Base-by-base conservation (phyloP, 2,797 vertebrate genomes). In the Bovichtus variegatus region DNA sequence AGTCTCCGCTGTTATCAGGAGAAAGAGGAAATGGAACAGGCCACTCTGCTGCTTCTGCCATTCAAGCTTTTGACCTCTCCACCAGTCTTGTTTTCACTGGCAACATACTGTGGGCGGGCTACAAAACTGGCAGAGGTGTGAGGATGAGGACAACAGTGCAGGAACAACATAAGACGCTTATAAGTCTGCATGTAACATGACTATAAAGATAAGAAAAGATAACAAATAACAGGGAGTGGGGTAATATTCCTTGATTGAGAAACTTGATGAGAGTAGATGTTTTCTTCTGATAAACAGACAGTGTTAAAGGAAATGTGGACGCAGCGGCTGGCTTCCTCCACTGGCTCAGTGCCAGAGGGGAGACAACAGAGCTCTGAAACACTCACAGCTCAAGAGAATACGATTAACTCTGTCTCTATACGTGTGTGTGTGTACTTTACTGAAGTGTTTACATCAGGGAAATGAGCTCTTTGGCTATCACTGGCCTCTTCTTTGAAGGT, bases 81-180 rank as follows among this genome's bases (percentile, higher is more conserved):
- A 71, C 54, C 86, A 38, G 76, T 82, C 78, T 66, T 91, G 90
- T 92, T 95, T 95, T 93, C 71, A 82, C 81, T 89, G 88, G 87
- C 83, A 80, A 67, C 53, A 66, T 62, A 78, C 27, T 12, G 46
- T 75, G 71, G 44, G 70, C 74, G 50, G 57, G 78, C 15, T 41
- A 9, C 2, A 15, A 59, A 71, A 25, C 67, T 62, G 70, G 40
- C 73, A 1, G 60, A 67, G 47, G 78, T 76, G 76, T 44, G 66
- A 81, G 31, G 55, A 69, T 6, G 74, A 79, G 61, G 76, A 73
- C 43, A 34, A 16, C 41, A 40, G 43, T 21, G 21, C 25, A 36
- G 29, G 43, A 44, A 60, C 34, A 74, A 49, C n/a, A n/a, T n/a
- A 74, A 27, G 5, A 5, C 1, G 5, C 27, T 27, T 5, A 7